Conservation (phyloP, 2,113 vertebrate species). For the Murina feae region DNA sequence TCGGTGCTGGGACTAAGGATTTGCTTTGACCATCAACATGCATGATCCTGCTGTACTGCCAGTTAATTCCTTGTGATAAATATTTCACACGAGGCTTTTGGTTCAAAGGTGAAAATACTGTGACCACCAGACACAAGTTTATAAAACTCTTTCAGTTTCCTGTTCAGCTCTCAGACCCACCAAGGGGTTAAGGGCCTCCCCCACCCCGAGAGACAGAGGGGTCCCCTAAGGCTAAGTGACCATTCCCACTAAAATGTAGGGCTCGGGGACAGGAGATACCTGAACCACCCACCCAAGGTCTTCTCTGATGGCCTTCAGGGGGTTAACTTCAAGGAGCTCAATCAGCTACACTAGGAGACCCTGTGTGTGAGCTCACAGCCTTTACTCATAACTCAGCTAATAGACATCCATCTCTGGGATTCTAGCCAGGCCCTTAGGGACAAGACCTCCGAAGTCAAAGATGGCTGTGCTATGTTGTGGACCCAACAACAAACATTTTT, state of each 20-base stretch:
- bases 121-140: background rate
- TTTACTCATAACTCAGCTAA: background rate
- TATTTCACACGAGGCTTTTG: background rate
- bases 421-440: background rate
- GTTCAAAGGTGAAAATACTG: background rate
- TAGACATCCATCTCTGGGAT: background rate
- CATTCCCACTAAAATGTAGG: background rate
- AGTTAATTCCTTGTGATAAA: background rate
- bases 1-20: background rate
- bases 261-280: background rate
- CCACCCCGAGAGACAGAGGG: background rate
- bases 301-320: too few species aligned
- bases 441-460: background rate
- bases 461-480: background rate
- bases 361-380: background rate
- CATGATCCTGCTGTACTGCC: too few species aligned
- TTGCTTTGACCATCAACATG: fast-evolving
- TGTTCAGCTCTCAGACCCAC: background rate
- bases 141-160: background rate
- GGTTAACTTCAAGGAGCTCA: background rate
- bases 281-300: too few species aligned
- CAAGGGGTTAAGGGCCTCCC: background rate
- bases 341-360: background rate
- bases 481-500: background rate
- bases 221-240: fast-evolving